Evolutionary conservation across 2,888 invertebrate genomes (phyloP).

Genomic region (Volucella zonaria): DNA sequence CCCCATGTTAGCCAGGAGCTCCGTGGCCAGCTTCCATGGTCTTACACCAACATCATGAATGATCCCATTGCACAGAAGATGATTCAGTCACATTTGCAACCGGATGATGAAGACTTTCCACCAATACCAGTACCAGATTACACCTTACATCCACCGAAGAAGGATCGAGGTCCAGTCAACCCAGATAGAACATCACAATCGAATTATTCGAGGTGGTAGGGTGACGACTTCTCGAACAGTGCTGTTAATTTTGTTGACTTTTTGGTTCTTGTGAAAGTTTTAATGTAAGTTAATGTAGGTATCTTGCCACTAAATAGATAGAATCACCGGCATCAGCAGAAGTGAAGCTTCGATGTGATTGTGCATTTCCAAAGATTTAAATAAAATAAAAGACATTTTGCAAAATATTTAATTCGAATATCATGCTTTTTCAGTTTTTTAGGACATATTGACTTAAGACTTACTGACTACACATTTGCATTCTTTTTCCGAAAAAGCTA

Average conservation of each 20-base stretch:
- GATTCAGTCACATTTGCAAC: slow-evolving; percentile 75
- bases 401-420: neutral
- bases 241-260: slow-evolving; percentile 58
- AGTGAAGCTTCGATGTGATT: slow-evolving; percentile 38
- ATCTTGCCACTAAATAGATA: slow-evolving; percentile 27
- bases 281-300: slow-evolving; percentile 37
- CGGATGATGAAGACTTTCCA: slow-evolving; percentile 84
- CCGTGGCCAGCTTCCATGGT: slow-evolving; percentile 86
- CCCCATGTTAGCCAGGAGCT: slow-evolving; percentile 82
- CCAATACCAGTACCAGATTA: slow-evolving; percentile 86
- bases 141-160: slow-evolving; percentile 82
- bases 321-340: slow-evolving; percentile 7
- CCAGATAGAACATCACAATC: slow-evolving; percentile 41
- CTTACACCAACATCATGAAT: slow-evolving; percentile 82
- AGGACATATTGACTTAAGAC: no score
- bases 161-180: slow-evolving; percentile 77
- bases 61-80: slow-evolving; percentile 62
- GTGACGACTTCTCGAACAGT: neutral
- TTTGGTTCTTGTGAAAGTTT: slow-evolving; percentile 43
- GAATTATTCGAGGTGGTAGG: slow-evolving; percentile 62
- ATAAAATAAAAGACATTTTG: slow-evolving; percentile 21
- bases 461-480: no score
- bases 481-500: no score
- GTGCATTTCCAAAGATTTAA: slow-evolving; percentile 65
- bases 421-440: no score